Evolutionary conservation across 2,888 invertebrate genomes (phyloP), one percentile per base, ranked within the genome.

Genomic region (Ectobius pallidus): DNA sequence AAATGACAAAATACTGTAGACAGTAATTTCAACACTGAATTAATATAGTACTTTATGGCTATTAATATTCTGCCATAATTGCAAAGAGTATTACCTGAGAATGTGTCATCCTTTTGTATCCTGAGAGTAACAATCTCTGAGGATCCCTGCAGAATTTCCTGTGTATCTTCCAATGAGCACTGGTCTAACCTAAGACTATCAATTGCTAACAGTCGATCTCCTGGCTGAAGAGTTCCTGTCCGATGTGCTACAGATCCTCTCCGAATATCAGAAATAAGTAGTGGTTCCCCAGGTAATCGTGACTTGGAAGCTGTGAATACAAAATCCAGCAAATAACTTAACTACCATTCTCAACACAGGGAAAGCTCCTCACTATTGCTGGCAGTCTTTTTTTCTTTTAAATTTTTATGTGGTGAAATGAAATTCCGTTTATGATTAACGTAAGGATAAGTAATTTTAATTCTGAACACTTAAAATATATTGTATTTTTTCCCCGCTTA

Each of bases 201-300:
- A 72, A 97, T 94, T 0, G 95, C 94, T 16, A 97, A 83, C 0
- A 97, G 85, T 73, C 92, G 90, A 81, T 97, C 97, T 0, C 96
- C 96, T 0, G 93, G 89, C 22, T 93, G 90, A 46, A 97, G 84
- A 0, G 95, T 94, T 1, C 97, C 97, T 27, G 93, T 93, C 58
- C 95, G 87, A 84, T 97, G 95, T 0, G 97, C 96, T 0, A 93
- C 90, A 44, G 96, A 96, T 11, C 97, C 97, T 58, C 92, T 90
- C 71, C 93, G 91, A 16, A 98, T 94, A 79, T 96, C 94, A 0
- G 95, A 92, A 79, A 97, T 95, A 62, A 94, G 22, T 14, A 74
- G 71, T 14, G 74, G 72, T 34, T 77, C 75, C n/a, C 77, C 76
- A 39, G 72, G 30, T 34, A 63, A 16, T 11, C 74, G 86, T 74